Base-by-base conservation (phyloP, 2,888 invertebrate genomes). In the Nesidiocoris tenuis region DNA sequence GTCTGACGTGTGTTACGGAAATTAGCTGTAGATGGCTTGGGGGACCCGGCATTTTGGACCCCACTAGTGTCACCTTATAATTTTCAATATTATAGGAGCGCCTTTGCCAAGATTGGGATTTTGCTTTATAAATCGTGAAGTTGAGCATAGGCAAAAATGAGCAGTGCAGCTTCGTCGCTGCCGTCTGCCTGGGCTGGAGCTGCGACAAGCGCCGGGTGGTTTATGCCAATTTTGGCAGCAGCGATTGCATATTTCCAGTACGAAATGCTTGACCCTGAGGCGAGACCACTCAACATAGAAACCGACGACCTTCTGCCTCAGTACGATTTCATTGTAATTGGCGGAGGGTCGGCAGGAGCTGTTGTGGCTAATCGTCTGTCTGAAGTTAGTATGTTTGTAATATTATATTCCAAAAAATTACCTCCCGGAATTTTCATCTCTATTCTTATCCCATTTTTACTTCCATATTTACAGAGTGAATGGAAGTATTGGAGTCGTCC, bases 321-420 rank as follows among this genome's bases (percentile, higher is more conserved):
- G 56, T 94, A 94, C 81, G 93, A 95, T 84, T 95, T 95, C 82
- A 92, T 95, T 80, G 86, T 94, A 74, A 88, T 95, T 25, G 95
- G 95, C 0, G 91, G 90, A 0, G 95, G 95, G 12, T 95, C 95
- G 0, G 94, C 94, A 82, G 94, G 93, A 0, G 94, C 95, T 0
- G 95, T 95, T 0, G 88, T 96, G 1, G 94, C 95, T 7, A 93
- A 88, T 82, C 87, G 95, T 19, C 84, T 94, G 64, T 90, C 91
- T 18, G 94, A 94, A 84, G 85, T 83, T 19, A 61, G 72, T 61
- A 12, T n/a, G n/a, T n/a, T n/a, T n/a, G n/a, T n/a, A n/a, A n/a
- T n/a, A n/a, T n/a, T n/a, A n/a, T 54, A 54, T 9, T 54, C 16
- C 16, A 12, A 54, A 9, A 16, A 55, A 18, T n/a, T n/a, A n/a